Conservation (phyloP, 2,113 vertebrate genomes). For the Deroptyus accipitrinus region DNA sequence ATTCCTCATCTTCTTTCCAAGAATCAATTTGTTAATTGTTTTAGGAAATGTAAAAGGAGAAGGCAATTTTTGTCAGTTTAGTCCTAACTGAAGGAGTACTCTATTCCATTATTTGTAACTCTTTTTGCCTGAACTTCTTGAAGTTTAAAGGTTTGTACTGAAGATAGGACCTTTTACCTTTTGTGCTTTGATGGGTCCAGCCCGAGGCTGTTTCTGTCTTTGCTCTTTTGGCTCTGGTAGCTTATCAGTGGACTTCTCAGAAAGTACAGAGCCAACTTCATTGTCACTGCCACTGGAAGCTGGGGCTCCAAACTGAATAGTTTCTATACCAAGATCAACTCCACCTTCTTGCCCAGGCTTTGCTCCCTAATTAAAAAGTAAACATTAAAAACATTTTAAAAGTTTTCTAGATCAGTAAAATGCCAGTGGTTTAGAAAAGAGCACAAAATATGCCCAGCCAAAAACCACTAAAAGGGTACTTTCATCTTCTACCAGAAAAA, state of each 20-base stretch:
- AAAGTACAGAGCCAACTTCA: constrained; percentile 84
- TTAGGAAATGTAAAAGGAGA: background rate
- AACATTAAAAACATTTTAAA: background rate
- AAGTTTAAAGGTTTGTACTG: background rate
- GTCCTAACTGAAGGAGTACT: background rate
- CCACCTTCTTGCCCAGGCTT: constrained; percentile 82
- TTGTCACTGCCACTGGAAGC: constrained; percentile 94
- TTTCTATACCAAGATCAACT: constrained; percentile 90
- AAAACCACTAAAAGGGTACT: background rate
- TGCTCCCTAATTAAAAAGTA: constrained; percentile 75
- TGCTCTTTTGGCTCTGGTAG: constrained; percentile 97
- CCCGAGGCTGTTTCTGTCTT: constrained; percentile 92
- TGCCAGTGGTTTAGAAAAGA: background rate
- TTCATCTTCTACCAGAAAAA: background rate
- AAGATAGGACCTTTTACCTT: constrained; percentile 78
- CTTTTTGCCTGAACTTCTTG: background rate
- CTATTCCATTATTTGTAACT: background rate
- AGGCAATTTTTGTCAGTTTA: background rate
- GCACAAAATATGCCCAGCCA: background rate
- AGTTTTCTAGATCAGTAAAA: background rate
- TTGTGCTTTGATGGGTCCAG: constrained; percentile 94
- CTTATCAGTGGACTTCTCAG: constrained; percentile 86
- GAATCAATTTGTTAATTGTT: background rate
- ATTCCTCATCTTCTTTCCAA: background rate
- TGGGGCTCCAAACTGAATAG: constrained; percentile 95